These are phyloP conservation scores for Hedya salicella DNA, from an alignment of 2,888 invertebrate species.

Conservation along the genomic window DNA sequence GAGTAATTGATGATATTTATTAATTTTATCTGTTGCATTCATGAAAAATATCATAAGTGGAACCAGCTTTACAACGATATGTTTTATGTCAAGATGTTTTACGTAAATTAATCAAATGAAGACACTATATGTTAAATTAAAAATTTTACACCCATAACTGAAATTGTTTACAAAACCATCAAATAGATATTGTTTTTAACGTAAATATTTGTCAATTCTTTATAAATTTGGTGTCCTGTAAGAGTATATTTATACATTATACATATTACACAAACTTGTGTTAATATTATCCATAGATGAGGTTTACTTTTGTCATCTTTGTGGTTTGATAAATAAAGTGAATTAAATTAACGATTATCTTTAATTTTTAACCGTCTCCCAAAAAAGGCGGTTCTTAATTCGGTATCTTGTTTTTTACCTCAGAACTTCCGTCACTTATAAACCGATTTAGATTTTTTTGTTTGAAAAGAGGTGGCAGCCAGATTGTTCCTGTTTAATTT, in stretches of 20 bases:
- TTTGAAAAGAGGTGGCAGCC: too few relatives aligned
- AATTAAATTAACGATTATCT: slow-evolving; percentile 65
- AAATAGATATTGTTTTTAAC: neutral
- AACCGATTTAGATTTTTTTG: too few relatives aligned
- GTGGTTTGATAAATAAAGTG: slow-evolving; percentile 83
- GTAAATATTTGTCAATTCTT: slow-evolving; percentile 3
- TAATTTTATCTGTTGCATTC: neutral
- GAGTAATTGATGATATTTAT: neutral
- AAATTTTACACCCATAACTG: neutral
- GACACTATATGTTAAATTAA: neutral
- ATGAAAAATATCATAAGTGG: too few relatives aligned
- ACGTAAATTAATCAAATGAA: neutral
- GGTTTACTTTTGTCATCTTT: slow-evolving; percentile 78
- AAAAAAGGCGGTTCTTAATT: too few relatives aligned
- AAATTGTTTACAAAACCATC: neutral
- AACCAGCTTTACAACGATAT: neutral
- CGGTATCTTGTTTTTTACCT: too few relatives aligned
- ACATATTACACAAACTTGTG: slow-evolving; percentile 12
- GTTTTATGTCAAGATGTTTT: neutral
- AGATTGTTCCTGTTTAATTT: too few relatives aligned
- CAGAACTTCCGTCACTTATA: too few relatives aligned
- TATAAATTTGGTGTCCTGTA: slow-evolving; percentile 6
- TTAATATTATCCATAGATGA: slow-evolving; percentile 75
- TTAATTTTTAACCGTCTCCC: slow-evolving; percentile 18
- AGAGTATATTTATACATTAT: slow-evolving; percentile 21